Percentiles rank a stretch among this genome's conserved stretches.
These are phyloP conservation scores for Psephotus haematonotus DNA, from an alignment of 2,113 vertebrate species.

Conservation along the genomic window DNA sequence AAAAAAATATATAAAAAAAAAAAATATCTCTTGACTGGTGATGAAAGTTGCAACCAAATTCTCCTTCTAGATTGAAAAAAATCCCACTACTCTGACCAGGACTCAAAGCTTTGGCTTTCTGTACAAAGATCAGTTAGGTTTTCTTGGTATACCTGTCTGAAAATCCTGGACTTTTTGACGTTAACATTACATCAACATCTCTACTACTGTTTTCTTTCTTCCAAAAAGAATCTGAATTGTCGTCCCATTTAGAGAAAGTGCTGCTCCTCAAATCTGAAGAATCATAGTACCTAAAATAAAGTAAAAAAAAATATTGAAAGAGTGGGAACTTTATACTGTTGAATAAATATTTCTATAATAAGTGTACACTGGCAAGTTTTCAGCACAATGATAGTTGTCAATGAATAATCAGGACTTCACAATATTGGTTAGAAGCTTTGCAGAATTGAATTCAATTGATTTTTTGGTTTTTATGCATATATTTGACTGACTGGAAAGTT, in stretches of 20 bases:
- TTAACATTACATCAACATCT: slow-evolving; percentile 76
- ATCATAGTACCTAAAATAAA: slow-evolving; percentile 76
- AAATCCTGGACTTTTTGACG: slow-evolving; percentile 70
- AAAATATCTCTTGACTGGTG: not conserved
- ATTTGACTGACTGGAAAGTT: not conserved
- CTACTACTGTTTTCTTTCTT: slow-evolving; percentile 78
- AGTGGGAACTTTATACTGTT: not conserved
- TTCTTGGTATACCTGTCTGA: slow-evolving; percentile 80
- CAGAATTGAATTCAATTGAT: not conserved
- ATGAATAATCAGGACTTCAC: not conserved
- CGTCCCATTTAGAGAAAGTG: slow-evolving; percentile 83
- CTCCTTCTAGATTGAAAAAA: not conserved
- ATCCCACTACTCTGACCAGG: not conserved
- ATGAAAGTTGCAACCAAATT: not conserved
- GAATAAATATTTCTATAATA: not conserved
- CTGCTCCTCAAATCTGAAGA: slow-evolving; percentile 72
- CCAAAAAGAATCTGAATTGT: slow-evolving; percentile 79
- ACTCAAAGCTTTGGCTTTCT: not conserved
- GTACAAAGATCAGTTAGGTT: not conserved
- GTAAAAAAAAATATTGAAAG: not conserved
- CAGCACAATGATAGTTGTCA: not conserved
- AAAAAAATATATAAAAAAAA: no score
- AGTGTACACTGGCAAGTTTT: not conserved
- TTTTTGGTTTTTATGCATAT: not conserved
- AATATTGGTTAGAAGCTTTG: not conserved